Evolutionary conservation across 1,140 invertebrate genomes (phyloP), one percentile per base, ranked within the genome.

Genomic region (Drosophila auraria): DNA sequence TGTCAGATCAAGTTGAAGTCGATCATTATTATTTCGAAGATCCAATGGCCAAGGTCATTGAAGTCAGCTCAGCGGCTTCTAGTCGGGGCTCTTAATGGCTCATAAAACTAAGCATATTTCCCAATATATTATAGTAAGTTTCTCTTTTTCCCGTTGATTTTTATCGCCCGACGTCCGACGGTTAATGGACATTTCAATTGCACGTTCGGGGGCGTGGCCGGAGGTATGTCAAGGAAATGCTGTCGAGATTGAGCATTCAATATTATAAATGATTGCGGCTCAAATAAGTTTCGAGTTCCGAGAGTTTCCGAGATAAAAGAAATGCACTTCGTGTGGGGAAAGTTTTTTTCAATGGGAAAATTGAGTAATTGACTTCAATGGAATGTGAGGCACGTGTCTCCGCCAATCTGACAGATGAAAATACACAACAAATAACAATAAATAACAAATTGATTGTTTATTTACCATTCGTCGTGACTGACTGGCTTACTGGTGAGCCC

Each of bases 131-230:
- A n/a, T 27, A 25, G 38, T 57, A 59, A 54, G 49, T 77, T 77
- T 77, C 62, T 76, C 72, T 60, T 78, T 63, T 75, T 33, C 66
- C 68, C 54, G 15, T 36, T 69, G 83, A 89, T 89, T 65, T 68
- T 75, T 78, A 84, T 86, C 82, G 57, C 58, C 42, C 56, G 33
- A 11, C 11, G 33, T 40, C 61, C 30, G 51, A 44, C 69, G 61
- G 50, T 68, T 83, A 89, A 83, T 68, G 70, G 83, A 61, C 61
- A 77, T 80, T 87, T 83, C 83, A 87, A 83, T 79, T 87, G 83
- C 83, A 87, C 68, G 68, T 58, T 57, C n/a, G 42, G 17, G 50
- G 79, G 79, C 75, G 83, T 87, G 82, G 51, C 51, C 45, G 7
- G 9, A 58, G 17, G 53, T 38, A 56, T 80, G 83, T 69, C 75